phyloP scores from a whole-genome alignment of 2,888 invertebrate genomes.

The Agonopterix arenella region DNA sequence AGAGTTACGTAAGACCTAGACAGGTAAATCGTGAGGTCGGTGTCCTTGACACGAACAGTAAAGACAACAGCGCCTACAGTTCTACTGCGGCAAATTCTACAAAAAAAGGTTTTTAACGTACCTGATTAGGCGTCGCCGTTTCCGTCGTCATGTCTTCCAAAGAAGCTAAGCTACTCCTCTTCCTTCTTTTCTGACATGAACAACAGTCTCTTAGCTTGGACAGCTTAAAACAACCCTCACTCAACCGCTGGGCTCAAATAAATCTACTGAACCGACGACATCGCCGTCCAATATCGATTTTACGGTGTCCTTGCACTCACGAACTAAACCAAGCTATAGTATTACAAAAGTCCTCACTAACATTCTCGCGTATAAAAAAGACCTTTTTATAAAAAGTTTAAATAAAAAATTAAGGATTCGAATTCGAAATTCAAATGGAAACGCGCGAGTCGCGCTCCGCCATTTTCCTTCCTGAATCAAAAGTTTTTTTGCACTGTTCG shows the following conservation, averaged over 20 bases:
- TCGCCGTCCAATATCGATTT: conserved; percentile 51
- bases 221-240: conserved; percentile 34
- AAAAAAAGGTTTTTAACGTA: conserved; percentile 21
- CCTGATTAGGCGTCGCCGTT: conserved; percentile 72
- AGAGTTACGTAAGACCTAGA: conserved; percentile 1
- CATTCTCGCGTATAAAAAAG: conserved; percentile 26
- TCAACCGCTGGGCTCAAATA: conserved; percentile 19
- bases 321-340: conserved; percentile 21
- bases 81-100: conserved; percentile 36
- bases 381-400: conserved; percentile 6
- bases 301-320: conserved; percentile 37
- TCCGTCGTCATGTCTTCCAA: conserved; percentile 66
- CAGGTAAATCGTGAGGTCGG: conserved; percentile 30
- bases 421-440: conserved; percentile 27
- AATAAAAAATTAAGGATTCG: conserved; percentile 24
- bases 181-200: conserved; percentile 63
- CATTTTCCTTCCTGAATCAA: conserved; percentile 49
- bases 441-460: conserved; percentile 42
- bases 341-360: conserved; percentile 36
- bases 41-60: conserved; percentile 42
- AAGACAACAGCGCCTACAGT: conserved; percentile 26
- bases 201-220: conserved; percentile 52
- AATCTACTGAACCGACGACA: conserved; percentile 27
- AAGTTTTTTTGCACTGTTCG: conserved; percentile 23
- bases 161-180: conserved; percentile 55